A percentile compares a stretch with the other conserved stretches of the same genome.
Conservation (phyloP, 2,888 invertebrate genomes). For the Selenia dentaria region DNA sequence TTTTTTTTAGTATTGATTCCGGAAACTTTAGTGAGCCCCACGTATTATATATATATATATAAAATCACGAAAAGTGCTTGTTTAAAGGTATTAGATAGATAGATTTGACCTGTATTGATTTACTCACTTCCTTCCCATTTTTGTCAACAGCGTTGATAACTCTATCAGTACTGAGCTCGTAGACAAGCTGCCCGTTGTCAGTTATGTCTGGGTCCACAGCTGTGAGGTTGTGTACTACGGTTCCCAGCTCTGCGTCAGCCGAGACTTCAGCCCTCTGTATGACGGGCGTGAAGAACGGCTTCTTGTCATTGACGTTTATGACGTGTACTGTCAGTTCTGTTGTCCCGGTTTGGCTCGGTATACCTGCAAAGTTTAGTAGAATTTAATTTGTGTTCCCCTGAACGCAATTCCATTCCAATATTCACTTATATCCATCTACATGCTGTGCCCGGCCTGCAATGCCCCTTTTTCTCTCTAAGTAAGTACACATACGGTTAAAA, state of each 20-base stretch:
- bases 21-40: no score
- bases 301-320: constrained; percentile 94
- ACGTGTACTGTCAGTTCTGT: constrained; percentile 91
- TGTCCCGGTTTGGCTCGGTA: constrained; percentile 92
- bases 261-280: constrained; percentile 92
- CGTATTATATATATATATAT: no score
- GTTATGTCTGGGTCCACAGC: constrained; percentile 93
- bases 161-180: constrained; percentile 86
- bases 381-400: no score
- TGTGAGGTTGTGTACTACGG: constrained; percentile 88
- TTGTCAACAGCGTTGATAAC: constrained; percentile 92
- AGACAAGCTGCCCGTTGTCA: constrained; percentile 87
- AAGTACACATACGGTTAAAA: no score
- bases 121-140: constrained; percentile 89
- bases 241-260: constrained; percentile 90
- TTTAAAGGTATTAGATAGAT: no score
- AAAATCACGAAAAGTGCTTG: no score
- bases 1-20: no score
- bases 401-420: no score
- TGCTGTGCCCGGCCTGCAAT: no score
- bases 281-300: constrained; percentile 91
- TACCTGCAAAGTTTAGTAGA: constrained; percentile 85
- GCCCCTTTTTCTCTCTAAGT: no score
- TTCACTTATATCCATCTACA: no score
- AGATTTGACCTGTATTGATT: no score